Conservation (phyloP, 2,797 vertebrate species). For the Premnoplex brunnescens region DNA sequence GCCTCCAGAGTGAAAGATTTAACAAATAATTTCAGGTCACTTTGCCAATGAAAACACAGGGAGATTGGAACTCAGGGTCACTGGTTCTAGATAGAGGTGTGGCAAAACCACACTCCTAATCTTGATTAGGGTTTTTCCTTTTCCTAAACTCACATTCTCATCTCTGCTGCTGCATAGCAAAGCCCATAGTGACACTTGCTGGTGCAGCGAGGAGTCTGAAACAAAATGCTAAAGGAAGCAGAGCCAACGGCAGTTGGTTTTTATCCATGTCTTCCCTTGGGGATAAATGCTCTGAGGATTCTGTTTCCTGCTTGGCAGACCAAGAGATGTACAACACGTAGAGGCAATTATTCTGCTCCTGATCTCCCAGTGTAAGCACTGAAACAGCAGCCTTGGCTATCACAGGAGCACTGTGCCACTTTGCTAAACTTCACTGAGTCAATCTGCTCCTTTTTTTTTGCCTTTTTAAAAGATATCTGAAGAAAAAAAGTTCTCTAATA, state of each 20-base stretch:
- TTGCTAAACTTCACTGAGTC: not conserved
- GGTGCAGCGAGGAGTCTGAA: not conserved
- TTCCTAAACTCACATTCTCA: not conserved
- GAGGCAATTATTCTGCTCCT: not conserved
- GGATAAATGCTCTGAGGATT: not conserved
- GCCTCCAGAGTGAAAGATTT: not conserved
- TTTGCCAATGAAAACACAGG: not conserved
- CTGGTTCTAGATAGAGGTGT: not conserved
- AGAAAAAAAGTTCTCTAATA: not conserved
- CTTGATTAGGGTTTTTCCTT: fast-evolving
- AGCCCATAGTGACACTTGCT: constrained; percentile 37
- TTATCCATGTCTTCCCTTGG: not conserved
- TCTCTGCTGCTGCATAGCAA: not conserved
- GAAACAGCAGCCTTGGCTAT: not conserved
- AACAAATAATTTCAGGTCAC: not conserved
- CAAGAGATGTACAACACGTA: not conserved
- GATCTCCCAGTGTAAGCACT: not conserved
- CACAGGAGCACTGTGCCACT: not conserved
- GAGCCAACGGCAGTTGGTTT: not conserved
- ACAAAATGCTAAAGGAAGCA: not conserved
- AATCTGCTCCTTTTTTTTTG: fast-evolving
- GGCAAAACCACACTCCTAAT: not conserved
- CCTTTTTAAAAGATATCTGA: not conserved
- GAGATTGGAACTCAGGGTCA: not conserved
- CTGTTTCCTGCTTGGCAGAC: not conserved